Percentiles rank a stretch among this genome's conserved stretches.
These are phyloP conservation scores for Aurelia sp. DNA, from an alignment of 30 jellyfish, hydroid and myxozoan genomes.

Conservation along the genomic window DNA sequence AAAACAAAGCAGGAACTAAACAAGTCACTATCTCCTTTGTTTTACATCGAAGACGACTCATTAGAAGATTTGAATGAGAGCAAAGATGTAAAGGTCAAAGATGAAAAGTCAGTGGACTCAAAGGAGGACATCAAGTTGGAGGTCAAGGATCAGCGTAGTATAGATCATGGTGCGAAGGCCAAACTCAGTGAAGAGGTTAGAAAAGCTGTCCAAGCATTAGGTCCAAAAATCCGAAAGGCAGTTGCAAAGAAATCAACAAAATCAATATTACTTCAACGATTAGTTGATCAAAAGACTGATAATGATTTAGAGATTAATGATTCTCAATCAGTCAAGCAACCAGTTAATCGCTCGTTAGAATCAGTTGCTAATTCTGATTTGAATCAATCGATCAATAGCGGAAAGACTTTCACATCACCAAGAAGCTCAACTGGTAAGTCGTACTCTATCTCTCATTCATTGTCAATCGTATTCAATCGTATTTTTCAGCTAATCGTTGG, in stretches of 20 bases:
- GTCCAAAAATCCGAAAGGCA: slow-evolving; percentile 56
- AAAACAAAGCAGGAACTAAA: background rate
- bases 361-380: slow-evolving; percentile 15
- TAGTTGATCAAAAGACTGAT: slow-evolving; percentile 25
- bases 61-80: slow-evolving; percentile 3
- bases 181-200: slow-evolving; percentile 26
- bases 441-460: too few relatives aligned
- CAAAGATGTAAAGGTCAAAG: background rate
- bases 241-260: slow-evolving; percentile 60
- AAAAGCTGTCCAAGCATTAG: slow-evolving; percentile 43
- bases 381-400: slow-evolving; percentile 5
- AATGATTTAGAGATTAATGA: slow-evolving; percentile 4
- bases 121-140: background rate
- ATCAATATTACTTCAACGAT: slow-evolving; percentile 39
- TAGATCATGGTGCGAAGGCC: slow-evolving; percentile 5
- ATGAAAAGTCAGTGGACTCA: background rate
- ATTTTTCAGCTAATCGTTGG: too few relatives aligned
- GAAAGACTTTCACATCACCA: slow-evolving; percentile 78
- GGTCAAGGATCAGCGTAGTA: background rate
- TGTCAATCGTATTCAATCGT: too few relatives aligned
- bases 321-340: background rate
- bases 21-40: slow-evolving; percentile 13
- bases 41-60: slow-evolving; percentile 19
- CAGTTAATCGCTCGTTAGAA: background rate
- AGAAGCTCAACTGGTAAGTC: slow-evolving; percentile 84